Conservation (phyloP, 2,888 invertebrate species). For the Mallateleia sp. region DNA sequence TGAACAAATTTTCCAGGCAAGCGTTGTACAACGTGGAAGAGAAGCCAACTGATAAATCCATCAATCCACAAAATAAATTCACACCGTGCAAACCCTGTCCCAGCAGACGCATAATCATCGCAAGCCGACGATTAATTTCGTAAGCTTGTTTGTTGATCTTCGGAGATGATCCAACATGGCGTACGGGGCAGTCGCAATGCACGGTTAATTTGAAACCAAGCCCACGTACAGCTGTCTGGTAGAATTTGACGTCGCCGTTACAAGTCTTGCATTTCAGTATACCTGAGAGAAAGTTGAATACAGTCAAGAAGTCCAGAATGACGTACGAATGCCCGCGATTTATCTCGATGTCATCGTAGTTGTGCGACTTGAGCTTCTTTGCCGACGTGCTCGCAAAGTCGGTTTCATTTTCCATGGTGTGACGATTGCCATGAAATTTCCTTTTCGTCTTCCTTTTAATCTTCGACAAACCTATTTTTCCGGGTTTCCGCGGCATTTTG, state of each 20-base stretch:
- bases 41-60: constrained; percentile 58
- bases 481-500: constrained; percentile 28
- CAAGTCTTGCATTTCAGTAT: constrained; percentile 37
- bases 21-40: constrained; percentile 43
- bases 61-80: constrained; percentile 46
- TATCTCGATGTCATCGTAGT: constrained; percentile 32
- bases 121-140: constrained; percentile 61
- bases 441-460: constrained; percentile 6
- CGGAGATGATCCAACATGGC: constrained; percentile 50
- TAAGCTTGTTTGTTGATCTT: constrained; percentile 41
- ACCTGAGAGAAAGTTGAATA: constrained; percentile 39
- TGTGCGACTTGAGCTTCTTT: constrained; percentile 49
- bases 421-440: constrained; percentile 30
- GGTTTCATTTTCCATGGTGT: constrained; percentile 17
- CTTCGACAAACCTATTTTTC: constrained; percentile 16
- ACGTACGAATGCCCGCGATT: constrained; percentile 38
- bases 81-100: constrained; percentile 49
- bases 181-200: constrained; percentile 24
- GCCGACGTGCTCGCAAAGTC: constrained; percentile 55
- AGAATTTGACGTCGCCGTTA: constrained; percentile 47
- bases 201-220: constrained; percentile 55
- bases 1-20: constrained; percentile 37
- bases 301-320: constrained; percentile 48
- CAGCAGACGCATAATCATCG: constrained; percentile 58
- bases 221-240: constrained; percentile 43